Evolutionary conservation across 2,797 vertebrate species (phyloP).

Genomic region (Falco berigora): DNA sequence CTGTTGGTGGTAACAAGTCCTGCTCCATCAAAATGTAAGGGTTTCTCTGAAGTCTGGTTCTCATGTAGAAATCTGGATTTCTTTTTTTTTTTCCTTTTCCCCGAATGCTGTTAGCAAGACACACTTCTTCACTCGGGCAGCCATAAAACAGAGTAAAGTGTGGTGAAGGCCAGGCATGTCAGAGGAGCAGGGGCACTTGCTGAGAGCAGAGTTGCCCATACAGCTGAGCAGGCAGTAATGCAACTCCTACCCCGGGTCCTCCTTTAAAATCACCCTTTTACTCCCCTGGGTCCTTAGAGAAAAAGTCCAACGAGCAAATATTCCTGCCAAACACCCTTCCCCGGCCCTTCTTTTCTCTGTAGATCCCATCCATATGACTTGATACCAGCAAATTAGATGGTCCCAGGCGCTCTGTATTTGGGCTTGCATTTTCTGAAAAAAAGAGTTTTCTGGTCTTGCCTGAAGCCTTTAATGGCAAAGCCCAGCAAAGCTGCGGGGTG

Average conservation of each 20-base stretch:
- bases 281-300: neutral
- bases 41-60: neutral
- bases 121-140: neutral
- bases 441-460: neutral
- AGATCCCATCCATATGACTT: neutral
- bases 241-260: neutral
- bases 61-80: neutral
- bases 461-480: neutral
- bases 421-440: neutral
- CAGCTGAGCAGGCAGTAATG: neutral
- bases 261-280: neutral
- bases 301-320: neutral
- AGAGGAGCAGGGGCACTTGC: neutral
- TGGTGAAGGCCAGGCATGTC: neutral
- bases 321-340: neutral
- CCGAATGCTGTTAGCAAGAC: neutral
- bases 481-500: neutral
- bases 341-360: neutral
- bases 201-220: neutral
- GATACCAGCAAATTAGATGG: too few species aligned
- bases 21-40: neutral
- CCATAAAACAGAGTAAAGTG: neutral
- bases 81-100: neutral
- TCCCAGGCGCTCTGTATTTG: neutral
- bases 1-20: neutral